phyloP scores from a whole-genome alignment of 1,140 invertebrate genomes.

The Caenorhabditis inopinata region DNA sequence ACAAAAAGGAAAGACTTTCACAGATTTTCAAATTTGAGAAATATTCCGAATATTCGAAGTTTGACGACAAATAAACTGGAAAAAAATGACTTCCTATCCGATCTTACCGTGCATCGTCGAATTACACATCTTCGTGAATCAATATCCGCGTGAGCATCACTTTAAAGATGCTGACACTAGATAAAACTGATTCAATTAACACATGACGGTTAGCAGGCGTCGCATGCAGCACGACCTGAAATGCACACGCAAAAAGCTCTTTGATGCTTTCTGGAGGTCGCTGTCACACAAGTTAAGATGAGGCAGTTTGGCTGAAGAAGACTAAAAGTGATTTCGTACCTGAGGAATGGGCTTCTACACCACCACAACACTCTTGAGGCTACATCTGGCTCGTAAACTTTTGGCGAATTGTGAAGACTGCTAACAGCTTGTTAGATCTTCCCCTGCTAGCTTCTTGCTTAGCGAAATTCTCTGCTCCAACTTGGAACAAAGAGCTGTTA shows the following conservation, averaged over 20 bases:
- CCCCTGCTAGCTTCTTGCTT: not conserved
- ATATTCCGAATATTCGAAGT: no score
- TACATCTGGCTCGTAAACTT: conserved; percentile 28
- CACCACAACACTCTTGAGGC: not conserved
- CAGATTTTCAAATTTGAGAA: no score
- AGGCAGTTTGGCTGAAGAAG: not conserved
- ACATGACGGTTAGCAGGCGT: not conserved
- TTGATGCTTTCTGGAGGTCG: not conserved
- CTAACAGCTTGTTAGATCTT: not conserved
- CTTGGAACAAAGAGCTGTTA: no score
- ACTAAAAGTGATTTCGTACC: not conserved
- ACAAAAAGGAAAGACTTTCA: no score
- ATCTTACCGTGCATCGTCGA: no score
- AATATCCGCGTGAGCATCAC: no score
- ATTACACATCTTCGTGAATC: no score
- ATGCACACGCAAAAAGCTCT: not conserved
- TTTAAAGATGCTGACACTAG: conserved; percentile 15
- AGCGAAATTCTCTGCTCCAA: no score
- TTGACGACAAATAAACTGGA: no score
- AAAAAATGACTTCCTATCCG: no score
- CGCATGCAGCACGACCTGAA: not conserved
- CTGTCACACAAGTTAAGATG: not conserved
- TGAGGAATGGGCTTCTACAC: conserved; percentile 12
- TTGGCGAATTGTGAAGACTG: not conserved
- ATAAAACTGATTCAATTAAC: conserved; percentile 27